A percentile compares a stretch with the other conserved stretches of the same genome.
Conservation (phyloP, 2,113 vertebrate species). For the Sarotherodon lohbergeri region DNA sequence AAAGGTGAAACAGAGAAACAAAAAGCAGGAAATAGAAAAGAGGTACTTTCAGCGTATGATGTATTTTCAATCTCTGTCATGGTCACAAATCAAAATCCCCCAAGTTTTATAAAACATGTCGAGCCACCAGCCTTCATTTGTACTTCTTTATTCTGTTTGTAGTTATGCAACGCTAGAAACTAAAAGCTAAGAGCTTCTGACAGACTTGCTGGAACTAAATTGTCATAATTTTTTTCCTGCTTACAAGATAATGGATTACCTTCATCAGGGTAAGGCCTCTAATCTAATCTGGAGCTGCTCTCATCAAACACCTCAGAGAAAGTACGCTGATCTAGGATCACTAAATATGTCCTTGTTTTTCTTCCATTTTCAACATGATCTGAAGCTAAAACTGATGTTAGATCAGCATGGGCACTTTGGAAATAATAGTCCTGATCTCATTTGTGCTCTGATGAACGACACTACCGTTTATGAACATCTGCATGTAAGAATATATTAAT, state of each 20-base stretch:
- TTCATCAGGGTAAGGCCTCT: slow-evolving; percentile 57
- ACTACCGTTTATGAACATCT: neutral
- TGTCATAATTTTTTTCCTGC: slow-evolving; percentile 53
- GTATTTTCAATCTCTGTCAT: slow-evolving; percentile 62
- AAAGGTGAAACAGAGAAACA: slow-evolving; percentile 64
- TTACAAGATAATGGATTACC: slow-evolving; percentile 69
- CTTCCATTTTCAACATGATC: slow-evolving; percentile 45
- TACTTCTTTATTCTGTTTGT: slow-evolving; percentile 55
- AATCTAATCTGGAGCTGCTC: slow-evolving; percentile 60
- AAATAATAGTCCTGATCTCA: slow-evolving; percentile 48
- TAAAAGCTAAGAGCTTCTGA: slow-evolving; percentile 51
- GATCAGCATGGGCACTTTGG: slow-evolving; percentile 52
- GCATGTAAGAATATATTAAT: neutral
- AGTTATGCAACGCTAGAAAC: slow-evolving; percentile 28
- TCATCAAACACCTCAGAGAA: slow-evolving; percentile 60
- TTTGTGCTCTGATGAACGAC: slow-evolving; percentile 34
- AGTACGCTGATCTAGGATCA: slow-evolving; percentile 51
- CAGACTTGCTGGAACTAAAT: slow-evolving; percentile 53
- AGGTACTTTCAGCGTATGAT: slow-evolving; percentile 44
- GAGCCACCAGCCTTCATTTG: slow-evolving; percentile 35
- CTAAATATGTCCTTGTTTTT: slow-evolving; percentile 58
- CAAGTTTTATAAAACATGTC: slow-evolving; percentile 37
- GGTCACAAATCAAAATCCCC: slow-evolving; percentile 60
- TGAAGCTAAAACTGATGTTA: slow-evolving; percentile 41
- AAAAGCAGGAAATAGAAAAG: slow-evolving; percentile 36